Evolutionary conservation across 2,113 vertebrate genomes (phyloP).

Genomic region (Beaufortia kweichowensis): DNA sequence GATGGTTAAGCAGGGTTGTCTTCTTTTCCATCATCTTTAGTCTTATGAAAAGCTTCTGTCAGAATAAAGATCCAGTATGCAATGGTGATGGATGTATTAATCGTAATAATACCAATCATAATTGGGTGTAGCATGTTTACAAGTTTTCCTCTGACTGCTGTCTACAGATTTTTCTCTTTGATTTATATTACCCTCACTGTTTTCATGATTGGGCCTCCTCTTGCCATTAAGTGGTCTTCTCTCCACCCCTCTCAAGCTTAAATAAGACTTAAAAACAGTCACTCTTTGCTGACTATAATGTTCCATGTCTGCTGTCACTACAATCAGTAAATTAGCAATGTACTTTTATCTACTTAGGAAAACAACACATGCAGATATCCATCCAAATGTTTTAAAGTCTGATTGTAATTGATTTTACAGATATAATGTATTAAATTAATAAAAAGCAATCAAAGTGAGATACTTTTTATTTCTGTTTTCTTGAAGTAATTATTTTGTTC

Average conservation of each 20-base stretch:
- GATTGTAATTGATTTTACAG: too few species aligned
- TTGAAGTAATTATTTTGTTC: neutral
- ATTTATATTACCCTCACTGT: neutral
- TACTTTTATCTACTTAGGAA: neutral
- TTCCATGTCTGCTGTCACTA: neutral
- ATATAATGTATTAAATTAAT: neutral
- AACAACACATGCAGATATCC: neutral
- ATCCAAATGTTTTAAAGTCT: neutral
- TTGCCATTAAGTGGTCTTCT: neutral
- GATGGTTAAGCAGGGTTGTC: slow-evolving; percentile 50
- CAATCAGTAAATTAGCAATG: neutral
- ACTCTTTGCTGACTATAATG: slow-evolving; percentile 12
- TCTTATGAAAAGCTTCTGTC: slow-evolving; percentile 53
- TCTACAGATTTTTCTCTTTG: neutral
- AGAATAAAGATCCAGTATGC: slow-evolving; percentile 61
- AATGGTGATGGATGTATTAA: slow-evolving; percentile 60
- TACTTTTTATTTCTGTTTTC: neutral
- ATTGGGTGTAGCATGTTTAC: slow-evolving; percentile 60
- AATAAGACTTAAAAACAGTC: neutral
- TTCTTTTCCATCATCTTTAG: slow-evolving; percentile 36
- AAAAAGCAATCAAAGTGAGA: neutral
- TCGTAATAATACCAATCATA: slow-evolving; percentile 56
- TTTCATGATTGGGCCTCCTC: neutral
- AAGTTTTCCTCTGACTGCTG: neutral
- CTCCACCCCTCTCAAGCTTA: slow-evolving; percentile 25